Conservation (phyloP, 2,888 invertebrate genomes). For the Dendrolimus houi region DNA sequence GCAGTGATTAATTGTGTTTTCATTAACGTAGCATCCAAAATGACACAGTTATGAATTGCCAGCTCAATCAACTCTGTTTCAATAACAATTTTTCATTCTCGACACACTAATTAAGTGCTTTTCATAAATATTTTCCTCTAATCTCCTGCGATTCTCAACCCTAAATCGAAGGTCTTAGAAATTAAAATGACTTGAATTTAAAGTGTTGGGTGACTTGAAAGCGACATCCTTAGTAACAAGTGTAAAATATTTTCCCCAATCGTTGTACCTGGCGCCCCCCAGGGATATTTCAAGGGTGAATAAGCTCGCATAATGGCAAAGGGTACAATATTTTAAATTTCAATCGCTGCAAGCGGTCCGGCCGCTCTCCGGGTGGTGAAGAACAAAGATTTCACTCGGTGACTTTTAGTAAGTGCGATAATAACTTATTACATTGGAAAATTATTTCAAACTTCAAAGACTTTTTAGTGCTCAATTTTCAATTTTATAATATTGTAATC, state of each 20-base stretch:
- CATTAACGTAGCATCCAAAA: conserved; percentile 68
- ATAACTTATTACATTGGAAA: conserved; percentile 54
- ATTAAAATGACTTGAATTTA: conserved; percentile 30
- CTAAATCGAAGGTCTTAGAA: conserved; percentile 28
- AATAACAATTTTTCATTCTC: conserved; percentile 75
- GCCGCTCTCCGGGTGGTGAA: conserved; percentile 44
- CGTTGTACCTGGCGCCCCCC: conserved; percentile 72
- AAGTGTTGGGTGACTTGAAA: conserved; percentile 52
- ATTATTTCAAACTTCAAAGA: conserved; percentile 7
- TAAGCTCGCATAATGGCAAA: conserved; percentile 77
- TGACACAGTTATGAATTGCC: conserved; percentile 72
- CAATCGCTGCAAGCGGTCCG: conserved; percentile 75
- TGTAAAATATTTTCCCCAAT: conserved; percentile 77
- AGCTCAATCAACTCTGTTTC: conserved; percentile 72
- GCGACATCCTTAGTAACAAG: conserved; percentile 74
- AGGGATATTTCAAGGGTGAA: conserved; percentile 78
- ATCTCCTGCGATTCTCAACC: conserved; percentile 31
- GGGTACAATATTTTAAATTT: conserved; percentile 78
- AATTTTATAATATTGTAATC: too few species aligned
- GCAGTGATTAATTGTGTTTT: conserved; percentile 62
- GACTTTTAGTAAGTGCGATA: conserved; percentile 66
- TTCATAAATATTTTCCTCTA: conserved; percentile 62
- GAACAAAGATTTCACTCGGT: conserved; percentile 67
- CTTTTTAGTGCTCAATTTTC: neutral
- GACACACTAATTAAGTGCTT: conserved; percentile 74